These are phyloP conservation scores for Anoplolepis gracilipes DNA, from an alignment of 1,140 invertebrate species.

Conservation along the genomic window DNA sequence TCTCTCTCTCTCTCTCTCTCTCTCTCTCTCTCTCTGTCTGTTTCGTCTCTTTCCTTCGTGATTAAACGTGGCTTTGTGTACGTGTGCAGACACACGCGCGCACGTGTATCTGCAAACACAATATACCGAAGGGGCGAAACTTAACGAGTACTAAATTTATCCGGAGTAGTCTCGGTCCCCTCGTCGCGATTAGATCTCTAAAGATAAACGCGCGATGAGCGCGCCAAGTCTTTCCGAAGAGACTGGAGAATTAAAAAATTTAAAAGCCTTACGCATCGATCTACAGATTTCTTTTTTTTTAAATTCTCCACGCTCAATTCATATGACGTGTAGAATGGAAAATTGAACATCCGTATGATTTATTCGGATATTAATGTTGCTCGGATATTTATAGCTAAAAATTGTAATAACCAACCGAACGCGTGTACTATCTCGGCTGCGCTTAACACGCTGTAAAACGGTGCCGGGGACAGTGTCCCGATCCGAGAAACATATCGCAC, in stretches of 20 bases:
- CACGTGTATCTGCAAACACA: constrained; percentile 39
- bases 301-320: too few relatives aligned
- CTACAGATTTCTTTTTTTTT: too few relatives aligned
- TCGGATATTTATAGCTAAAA: too few relatives aligned
- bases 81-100: background rate
- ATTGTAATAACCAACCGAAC: background rate
- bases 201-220: constrained; percentile 12
- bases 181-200: constrained; percentile 40
- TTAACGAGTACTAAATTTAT: constrained; percentile 82
- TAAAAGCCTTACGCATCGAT: too few relatives aligned
- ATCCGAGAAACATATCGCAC: constrained; percentile 57
- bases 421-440: constrained; percentile 18
- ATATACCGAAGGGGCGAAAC: constrained; percentile 72
- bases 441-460: constrained; percentile 67
- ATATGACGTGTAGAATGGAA: background rate
- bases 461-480: constrained; percentile 56
- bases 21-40: constrained; percentile 19
- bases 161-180: constrained; percentile 46
- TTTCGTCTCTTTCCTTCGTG: constrained; percentile 50
- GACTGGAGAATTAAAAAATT: background rate
- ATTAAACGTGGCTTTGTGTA: constrained; percentile 47
- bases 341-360: background rate
- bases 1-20: background rate
- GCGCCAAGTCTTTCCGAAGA: background rate
- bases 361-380: too few relatives aligned